Evolutionary conservation across 2,797 vertebrate species (phyloP), one percentile per base, ranked within the genome.

Genomic region (Simalia tracyae): DNA sequence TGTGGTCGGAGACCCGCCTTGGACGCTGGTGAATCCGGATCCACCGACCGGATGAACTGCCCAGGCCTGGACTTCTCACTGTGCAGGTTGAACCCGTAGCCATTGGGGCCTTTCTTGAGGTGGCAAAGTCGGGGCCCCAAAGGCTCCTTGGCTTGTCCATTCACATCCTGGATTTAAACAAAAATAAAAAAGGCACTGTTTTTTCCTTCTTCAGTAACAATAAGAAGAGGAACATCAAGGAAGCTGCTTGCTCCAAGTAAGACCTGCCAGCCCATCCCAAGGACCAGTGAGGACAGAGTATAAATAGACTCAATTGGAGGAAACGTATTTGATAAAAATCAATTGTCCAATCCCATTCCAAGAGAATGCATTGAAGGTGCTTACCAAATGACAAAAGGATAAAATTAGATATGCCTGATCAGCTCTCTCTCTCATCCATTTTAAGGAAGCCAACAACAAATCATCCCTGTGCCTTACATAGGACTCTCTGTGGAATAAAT

Each of bases 1-100:
- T 98, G 98, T 5, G 98, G 96, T 81, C 96, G 97, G 93, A 99
- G 97, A 59, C 98, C 99, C 0, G 98, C 98, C 2, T 96, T 96
- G 92, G 98, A 97, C 0, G 99, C 99, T 0, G 98, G 97, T 0
- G 99, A 99, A 81, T 97, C 97, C 0, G 97, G 98, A 89, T 99
- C 99, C 60, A 99, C 98, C 0, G 98, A 98, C 60, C 99, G 99
- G 93, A 99, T 98, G 95, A 98, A 99, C 97, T 99, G 99, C 2
- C 99, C 99, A 0, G 95, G 96, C 72, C 98, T 98, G 0, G 97
- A 97, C 95, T 99, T 99, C 92, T 98, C 97, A 0, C 98, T 99
- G 97, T 99, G 98, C 94, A 99, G 97, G 97, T 99, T 99, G 97
- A 99, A 99, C 86, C 99, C 99, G 0, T 99, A 99, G 94, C 99